Percentiles rank a stretch among this genome's conserved stretches.
Evolutionary conservation across 2,113 vertebrate species (phyloP).

Genomic region (Cyanoramphus novaezelandiae): DNA sequence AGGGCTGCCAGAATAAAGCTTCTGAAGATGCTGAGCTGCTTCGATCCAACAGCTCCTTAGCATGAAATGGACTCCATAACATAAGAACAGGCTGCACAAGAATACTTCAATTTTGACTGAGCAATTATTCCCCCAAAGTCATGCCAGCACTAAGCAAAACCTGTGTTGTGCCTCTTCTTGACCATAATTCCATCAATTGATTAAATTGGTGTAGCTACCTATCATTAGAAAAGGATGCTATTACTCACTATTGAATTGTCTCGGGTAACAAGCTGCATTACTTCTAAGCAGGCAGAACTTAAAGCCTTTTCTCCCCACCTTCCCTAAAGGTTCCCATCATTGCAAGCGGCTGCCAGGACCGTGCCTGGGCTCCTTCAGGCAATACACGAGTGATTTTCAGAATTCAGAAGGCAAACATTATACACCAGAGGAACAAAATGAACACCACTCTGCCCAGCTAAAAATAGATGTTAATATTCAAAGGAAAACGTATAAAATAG

Average conservation of each 20-base stretch:
- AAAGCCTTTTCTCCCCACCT: background rate
- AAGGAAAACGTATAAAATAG: conserved; percentile 11
- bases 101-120: background rate
- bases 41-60: background rate
- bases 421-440: background rate
- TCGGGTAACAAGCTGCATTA: background rate
- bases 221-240: background rate
- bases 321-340: background rate
- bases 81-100: background rate
- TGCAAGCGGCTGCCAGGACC: accelerated
- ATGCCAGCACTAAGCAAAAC: background rate
- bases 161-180: background rate
- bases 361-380: background rate
- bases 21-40: background rate
- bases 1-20: background rate
- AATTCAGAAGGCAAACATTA: conserved; percentile 16
- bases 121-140: background rate
- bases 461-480: background rate
- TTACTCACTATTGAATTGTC: background rate
- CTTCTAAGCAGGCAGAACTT: background rate
- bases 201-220: background rate
- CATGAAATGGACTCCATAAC: accelerated
- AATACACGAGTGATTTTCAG: background rate
- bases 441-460: background rate
- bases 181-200: background rate